phyloP scores from a whole-genome alignment of 2,888 invertebrate species.

The Rhopalosiphum nymphaeae region DNA sequence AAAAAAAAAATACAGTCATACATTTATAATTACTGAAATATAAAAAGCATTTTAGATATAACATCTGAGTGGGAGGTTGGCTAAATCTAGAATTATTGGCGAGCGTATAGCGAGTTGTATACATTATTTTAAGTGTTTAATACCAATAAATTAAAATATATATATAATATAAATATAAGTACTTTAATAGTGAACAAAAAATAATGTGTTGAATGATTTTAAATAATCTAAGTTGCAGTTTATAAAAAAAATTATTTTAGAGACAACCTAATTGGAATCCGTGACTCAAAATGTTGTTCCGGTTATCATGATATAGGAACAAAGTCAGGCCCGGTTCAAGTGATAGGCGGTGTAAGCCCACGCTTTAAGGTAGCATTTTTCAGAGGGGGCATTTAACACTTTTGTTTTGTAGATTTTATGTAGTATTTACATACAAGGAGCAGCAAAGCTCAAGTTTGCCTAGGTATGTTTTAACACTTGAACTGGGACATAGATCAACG shows the following conservation, averaged over 20 bases:
- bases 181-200: background rate
- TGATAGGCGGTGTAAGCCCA: too few relatives aligned
- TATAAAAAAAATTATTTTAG: constrained; percentile 28
- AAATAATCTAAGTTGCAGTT: background rate
- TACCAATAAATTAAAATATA: constrained; percentile 6
- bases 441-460: too few relatives aligned
- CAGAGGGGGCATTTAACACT: too few relatives aligned
- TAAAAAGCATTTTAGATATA: background rate
- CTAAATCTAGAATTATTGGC: background rate
- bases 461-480: too few relatives aligned
- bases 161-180: too few relatives aligned
- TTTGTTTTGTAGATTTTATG: too few relatives aligned
- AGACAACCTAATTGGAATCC: background rate
- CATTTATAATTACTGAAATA: background rate
- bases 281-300: too few relatives aligned
- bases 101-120: background rate
- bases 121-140: background rate
- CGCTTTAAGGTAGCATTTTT: too few relatives aligned
- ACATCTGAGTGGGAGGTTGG: background rate
- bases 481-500: too few relatives aligned
- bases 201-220: background rate
- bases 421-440: too few relatives aligned
- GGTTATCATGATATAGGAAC: too few relatives aligned
- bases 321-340: too few relatives aligned
- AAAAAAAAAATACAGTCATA: background rate